Evolutionary conservation across 2,113 vertebrate species (phyloP).

Genomic region (Phalacrocorax pelagicus): DNA sequence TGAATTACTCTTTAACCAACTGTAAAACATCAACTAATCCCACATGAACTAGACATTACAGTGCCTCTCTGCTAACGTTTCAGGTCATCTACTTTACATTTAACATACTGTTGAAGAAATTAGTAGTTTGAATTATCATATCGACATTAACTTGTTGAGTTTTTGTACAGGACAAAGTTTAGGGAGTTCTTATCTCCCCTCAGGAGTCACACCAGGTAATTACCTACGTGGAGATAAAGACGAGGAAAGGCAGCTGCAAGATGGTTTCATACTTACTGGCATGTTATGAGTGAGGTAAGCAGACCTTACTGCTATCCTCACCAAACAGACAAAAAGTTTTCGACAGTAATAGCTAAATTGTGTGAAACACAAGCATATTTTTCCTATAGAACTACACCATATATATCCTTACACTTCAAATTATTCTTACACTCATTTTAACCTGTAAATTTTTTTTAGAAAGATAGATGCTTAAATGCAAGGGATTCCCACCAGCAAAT

Average conservation of each 20-base stretch:
- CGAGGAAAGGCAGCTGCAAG: not conserved
- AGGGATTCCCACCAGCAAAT: not conserved
- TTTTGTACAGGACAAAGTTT: not conserved
- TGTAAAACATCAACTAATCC: not conserved
- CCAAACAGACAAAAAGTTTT: not conserved
- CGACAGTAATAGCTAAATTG: not conserved
- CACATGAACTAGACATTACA: accelerated
- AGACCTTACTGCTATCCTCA: not conserved
- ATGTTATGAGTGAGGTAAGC: not conserved
- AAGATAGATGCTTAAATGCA: not conserved
- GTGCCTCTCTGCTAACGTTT: not conserved
- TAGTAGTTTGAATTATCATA: not conserved
- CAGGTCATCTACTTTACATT: not conserved
- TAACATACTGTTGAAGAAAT: not conserved
- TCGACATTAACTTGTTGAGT: not conserved
- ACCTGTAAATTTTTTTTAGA: not conserved
- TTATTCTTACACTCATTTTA: not conserved
- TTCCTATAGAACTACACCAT: not conserved
- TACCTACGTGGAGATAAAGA: not conserved
- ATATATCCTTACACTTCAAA: not conserved
- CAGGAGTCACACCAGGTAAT: not conserved
- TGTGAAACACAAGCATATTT: not conserved
- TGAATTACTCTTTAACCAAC: not conserved
- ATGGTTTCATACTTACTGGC: not conserved
- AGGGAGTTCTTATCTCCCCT: not conserved